These are phyloP conservation scores for Carapus acus DNA, from an alignment of 2,797 vertebrate genomes.

Conservation along the genomic window DNA sequence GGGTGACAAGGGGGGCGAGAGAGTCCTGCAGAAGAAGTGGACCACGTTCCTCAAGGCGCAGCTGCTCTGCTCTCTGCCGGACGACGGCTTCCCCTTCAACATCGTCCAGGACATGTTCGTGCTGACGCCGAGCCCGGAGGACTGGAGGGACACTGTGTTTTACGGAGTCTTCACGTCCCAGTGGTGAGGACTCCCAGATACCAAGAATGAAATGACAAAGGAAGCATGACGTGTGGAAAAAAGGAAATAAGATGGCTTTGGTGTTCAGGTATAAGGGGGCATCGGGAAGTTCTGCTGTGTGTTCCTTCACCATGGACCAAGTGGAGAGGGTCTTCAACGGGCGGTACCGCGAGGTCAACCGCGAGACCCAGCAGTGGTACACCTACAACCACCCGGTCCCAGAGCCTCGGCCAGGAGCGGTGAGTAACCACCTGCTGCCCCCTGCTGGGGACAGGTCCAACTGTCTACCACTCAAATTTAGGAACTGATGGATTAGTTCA, in stretches of 20 bases:
- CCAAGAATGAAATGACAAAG: too few relatives aligned
- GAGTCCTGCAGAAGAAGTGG: conserved; percentile 97
- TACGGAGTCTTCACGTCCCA: conserved; percentile 96
- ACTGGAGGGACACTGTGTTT: conserved; percentile 83
- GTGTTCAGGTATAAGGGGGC: conserved; percentile 78
- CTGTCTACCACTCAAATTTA: too few relatives aligned
- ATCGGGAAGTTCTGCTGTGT: conserved; percentile 85
- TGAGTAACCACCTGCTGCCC: conserved; percentile 58
- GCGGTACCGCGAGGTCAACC: conserved; percentile 90
- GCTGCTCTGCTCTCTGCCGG: conserved; percentile 84
- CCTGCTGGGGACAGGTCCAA: conserved; percentile 52
- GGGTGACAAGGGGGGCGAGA: conserved; percentile 91
- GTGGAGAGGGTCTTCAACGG: conserved; percentile 84
- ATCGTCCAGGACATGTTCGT: conserved; percentile 95
- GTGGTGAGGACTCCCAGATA: conserved; percentile 83
- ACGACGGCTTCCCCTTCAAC: conserved; percentile 94
- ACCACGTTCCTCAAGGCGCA: conserved; percentile 96
- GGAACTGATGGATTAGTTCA: too few relatives aligned
- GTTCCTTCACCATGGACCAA: conserved; percentile 86
- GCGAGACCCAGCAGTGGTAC: conserved; percentile 96
- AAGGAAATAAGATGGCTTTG: too few relatives aligned
- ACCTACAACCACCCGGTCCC: conserved; percentile 83
- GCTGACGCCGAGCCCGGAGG: conserved; percentile 76
- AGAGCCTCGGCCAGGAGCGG: conserved; percentile 86
- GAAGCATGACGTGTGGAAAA: too few relatives aligned